Base-by-base conservation (phyloP, 1,140 invertebrate species). In the Drosophila elegans region DNA sequence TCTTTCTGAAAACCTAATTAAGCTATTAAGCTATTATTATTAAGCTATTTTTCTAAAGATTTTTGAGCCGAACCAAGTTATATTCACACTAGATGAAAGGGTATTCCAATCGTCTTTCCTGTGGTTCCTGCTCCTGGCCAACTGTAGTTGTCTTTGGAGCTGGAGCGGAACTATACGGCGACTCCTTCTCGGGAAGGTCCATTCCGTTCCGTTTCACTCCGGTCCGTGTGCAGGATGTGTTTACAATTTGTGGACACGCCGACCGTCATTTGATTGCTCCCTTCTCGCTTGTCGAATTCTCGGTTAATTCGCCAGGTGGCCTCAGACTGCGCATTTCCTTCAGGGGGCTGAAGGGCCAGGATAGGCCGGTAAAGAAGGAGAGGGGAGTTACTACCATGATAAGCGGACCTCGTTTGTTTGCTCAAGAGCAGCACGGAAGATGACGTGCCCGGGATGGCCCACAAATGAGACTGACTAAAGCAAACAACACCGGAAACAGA, bases 221-320 rank as follows among this genome's bases (percentile, higher is more conserved):
- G 7, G 32, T 34, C 48, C 85, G 84, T 89, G 84, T 89, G 84
- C 84, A 89, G 84, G 84, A 89, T 89, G 69, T 89, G 84, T 89
- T 89, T 84, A 86, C 84, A 88, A 88, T 88, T 88, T 88, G 84
- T 89, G 84, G 84, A 88, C 84, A 88, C 80, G 84, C 80, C 83
- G 84, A 80, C 84, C 84, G 84, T 83, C 84, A 80, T 89, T 86
- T 85, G 82, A 85, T 74, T 74, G 74, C 57, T 64, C 52, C 53
- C 63, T 62, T 77, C 51, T 42, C 42, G 53, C 34, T 60, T 72
- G 76, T 78, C 83, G 78, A 88, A 71, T 85, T 63, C 74, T 53
- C 60, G 51, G 72, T 67, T 74, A 81, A 63, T 86, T 89, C 78
- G 72, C 52, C 41, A 74, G 71, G 72, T 74, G 72, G 51, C 57